A percentile compares a stretch with the other conserved stretches of the same genome.
phyloP scores from a whole-genome alignment of 37 sponge, comb jelly and placozoan genomes.

The Geodia barretti region DNA sequence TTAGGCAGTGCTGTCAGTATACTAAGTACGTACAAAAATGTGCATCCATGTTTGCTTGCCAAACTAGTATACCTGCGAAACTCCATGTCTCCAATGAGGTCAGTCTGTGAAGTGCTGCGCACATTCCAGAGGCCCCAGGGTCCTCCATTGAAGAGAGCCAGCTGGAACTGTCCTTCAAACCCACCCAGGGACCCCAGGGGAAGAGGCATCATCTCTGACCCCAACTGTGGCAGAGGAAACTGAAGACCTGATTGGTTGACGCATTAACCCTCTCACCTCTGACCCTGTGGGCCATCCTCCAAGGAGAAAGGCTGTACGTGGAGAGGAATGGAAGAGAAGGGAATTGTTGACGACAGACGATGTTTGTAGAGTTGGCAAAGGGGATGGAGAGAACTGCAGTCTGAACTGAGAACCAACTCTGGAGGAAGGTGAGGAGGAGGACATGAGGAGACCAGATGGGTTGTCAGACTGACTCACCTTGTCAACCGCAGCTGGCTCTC shows the following conservation, averaged over 20 bases:
- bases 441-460: neutral
- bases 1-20: no score
- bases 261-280: slow-evolving; percentile 11
- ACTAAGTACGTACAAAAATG: no score
- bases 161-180: slow-evolving; percentile 37
- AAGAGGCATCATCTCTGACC: neutral
- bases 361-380: neutral
- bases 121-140: slow-evolving; percentile 70
- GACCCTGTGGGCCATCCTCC: slow-evolving; percentile 40
- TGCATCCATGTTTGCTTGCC: no score
- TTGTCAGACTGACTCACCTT: neutral
- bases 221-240: neutral
- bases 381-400: slow-evolving; percentile 4
- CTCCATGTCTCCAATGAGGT: slow-evolving; percentile 17
- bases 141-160: slow-evolving; percentile 41
- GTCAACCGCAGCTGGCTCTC: neutral
- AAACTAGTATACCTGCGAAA: neutral
- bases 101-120: slow-evolving; percentile 25
- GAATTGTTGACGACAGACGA: slow-evolving; percentile 2
- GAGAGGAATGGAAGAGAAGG: slow-evolving; percentile 13
- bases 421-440: neutral
- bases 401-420: slow-evolving; percentile 52
- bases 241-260: neutral
- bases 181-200: neutral
- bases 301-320: slow-evolving; percentile 29